phyloP scores from a whole-genome alignment of 2,113 vertebrate genomes.

The Circaetus gallicus region DNA sequence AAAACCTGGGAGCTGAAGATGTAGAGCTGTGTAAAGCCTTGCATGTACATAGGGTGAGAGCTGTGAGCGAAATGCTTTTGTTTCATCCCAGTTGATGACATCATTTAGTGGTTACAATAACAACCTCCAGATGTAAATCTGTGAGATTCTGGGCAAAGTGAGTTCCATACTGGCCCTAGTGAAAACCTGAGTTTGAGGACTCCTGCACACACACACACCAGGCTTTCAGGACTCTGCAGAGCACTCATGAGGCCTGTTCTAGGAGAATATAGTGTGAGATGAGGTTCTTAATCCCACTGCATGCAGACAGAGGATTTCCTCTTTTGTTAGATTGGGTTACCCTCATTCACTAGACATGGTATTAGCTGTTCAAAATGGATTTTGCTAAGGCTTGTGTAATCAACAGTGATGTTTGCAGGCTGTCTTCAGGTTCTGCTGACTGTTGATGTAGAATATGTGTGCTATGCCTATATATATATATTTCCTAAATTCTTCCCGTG shows the following conservation, averaged over 20 bases:
- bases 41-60: background rate
- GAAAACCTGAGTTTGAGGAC: background rate
- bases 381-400: background rate
- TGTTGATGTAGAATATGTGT: background rate
- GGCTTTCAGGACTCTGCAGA: background rate
- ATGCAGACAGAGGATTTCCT: background rate
- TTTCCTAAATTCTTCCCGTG: background rate
- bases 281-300: background rate
- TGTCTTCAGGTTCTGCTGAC: background rate
- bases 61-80: background rate
- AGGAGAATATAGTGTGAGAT: background rate
- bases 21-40: background rate
- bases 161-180: background rate
- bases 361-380: background rate
- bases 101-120: background rate
- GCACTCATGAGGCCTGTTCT: background rate
- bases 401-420: background rate
- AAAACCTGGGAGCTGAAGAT: background rate
- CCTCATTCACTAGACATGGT: background rate
- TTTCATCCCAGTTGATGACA: background rate
- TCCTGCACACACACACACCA: background rate
- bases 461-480: background rate
- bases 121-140: background rate
- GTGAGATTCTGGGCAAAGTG: background rate
- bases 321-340: background rate